These are phyloP conservation scores for Horisme vitalbata DNA, from an alignment of 2,888 invertebrate genomes.

Conservation along the genomic window DNA sequence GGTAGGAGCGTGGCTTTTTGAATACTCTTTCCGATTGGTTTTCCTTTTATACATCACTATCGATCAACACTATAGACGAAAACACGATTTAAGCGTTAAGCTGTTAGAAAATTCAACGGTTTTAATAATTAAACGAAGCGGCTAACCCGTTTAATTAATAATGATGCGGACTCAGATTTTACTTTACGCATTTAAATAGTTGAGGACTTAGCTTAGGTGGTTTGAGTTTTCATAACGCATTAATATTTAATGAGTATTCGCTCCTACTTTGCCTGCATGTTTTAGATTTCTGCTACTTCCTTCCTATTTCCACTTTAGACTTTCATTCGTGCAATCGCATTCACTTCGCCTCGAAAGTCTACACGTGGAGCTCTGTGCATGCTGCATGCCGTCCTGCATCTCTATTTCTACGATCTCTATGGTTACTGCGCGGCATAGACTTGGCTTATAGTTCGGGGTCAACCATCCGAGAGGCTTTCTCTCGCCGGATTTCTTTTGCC, in stretches of 20 bases:
- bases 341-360: constrained; percentile 52
- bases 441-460: constrained; percentile 78
- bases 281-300: constrained; percentile 57
- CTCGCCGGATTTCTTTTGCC: constrained; percentile 60
- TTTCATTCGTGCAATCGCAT: constrained; percentile 46
- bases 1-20: constrained; percentile 70
- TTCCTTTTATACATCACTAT: constrained; percentile 26
- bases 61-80: constrained; percentile 21
- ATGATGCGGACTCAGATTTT: constrained; percentile 39
- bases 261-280: constrained; percentile 81
- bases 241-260: constrained; percentile 52
- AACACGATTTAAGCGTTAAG: constrained; percentile 31
- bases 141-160: constrained; percentile 42
- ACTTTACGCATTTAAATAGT: constrained; percentile 40
- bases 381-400: constrained; percentile 78
- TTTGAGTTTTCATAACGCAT: constrained; percentile 33
- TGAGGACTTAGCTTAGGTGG: constrained; percentile 38
- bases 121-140: constrained; percentile 35
- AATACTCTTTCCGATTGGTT: constrained; percentile 24
- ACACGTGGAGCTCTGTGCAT: constrained; percentile 62
- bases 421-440: constrained; percentile 83
- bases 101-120: constrained; percentile 32
- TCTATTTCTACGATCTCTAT: constrained; percentile 82
- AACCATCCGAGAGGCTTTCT: constrained; percentile 66
- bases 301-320: constrained; percentile 56